Base-by-base conservation (phyloP, 2,113 vertebrate species). In the Gadus macrocephalus region DNA sequence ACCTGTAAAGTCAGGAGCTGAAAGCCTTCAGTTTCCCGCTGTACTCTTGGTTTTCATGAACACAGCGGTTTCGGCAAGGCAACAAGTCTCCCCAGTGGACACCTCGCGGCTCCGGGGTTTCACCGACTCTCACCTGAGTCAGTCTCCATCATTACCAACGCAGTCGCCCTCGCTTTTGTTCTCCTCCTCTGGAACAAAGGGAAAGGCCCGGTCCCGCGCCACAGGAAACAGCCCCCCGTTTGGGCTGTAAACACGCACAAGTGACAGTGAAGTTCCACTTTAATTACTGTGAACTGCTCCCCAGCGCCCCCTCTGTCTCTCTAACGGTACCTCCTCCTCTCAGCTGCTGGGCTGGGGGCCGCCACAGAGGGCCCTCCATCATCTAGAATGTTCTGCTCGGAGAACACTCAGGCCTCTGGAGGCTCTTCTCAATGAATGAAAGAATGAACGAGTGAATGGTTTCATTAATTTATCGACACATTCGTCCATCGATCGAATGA, bases 221-320 rank as follows among this genome's bases (percentile, higher is more conserved):
- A 53, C 71, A 65, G 67, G 72, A 81, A 83, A 73, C 62, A 55
- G 71, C 76, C 67, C 15, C 78, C 76, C 78, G 76, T 80, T 80
- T 74, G 77, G 81, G 70, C 79, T 70, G 65, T 86, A 87, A 86
- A 87, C 85, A 83, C 80, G 82, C 81, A 86, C 73, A 69, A 76
- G 70, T 81, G 82, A 87, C 83, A 83, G 80, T 84, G 88, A 86
- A 66, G 22, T 86, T 74, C 69, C 83, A 68, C 80, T 88, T 85
- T 90, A 89, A 89, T 90, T 89, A 88, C 85, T 35, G 62, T 19
- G 14, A 88, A 89, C 80, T 80, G 69, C 88, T 88, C 88, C 85
- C 85, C 71, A 67, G 79, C 74, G 85, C 74, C 86, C 73, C 71
- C 67, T 86, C 82, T 85, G 68, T 88, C 81, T 85, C 77, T 81